These are phyloP conservation scores for Vireo griseus DNA, from an alignment of 2,797 vertebrate genomes.

Conservation along the genomic window DNA sequence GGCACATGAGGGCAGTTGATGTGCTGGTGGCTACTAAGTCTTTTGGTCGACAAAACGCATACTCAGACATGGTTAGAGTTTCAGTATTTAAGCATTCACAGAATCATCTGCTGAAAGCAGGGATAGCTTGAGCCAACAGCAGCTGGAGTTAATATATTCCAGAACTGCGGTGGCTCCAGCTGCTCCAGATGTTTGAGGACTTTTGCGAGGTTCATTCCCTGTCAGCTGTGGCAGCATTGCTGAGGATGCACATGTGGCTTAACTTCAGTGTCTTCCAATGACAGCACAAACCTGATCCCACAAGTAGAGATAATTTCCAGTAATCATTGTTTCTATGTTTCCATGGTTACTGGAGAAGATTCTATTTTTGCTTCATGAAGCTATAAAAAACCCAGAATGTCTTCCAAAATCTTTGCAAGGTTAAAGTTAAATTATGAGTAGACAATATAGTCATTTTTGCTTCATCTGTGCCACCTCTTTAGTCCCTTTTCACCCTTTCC, in stretches of 20 bases:
- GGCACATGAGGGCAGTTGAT: not conserved
- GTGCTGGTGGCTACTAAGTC: not conserved
- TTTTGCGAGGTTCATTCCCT: not conserved
- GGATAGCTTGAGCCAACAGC: not conserved
- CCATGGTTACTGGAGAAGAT: conserved; percentile 1
- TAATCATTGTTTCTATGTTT: conserved; percentile 23
- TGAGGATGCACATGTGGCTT: not conserved
- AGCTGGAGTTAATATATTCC: not conserved
- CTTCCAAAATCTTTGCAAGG: conserved; percentile 9
- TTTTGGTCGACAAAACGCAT: not conserved
- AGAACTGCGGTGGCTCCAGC: not conserved
- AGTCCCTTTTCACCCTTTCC: not conserved
- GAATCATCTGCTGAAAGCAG: not conserved
- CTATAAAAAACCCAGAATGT: not conserved
- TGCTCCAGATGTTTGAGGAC: not conserved
- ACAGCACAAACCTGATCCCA: not conserved
- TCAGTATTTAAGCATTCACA: not conserved
- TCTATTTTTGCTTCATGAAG: not conserved
- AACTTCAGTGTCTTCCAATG: not conserved
- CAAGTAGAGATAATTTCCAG: not conserved
- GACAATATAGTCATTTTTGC: not conserved
- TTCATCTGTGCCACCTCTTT: not conserved
- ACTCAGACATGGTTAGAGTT: not conserved
- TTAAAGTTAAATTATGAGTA: not conserved
- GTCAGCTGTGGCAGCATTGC: not conserved